Conservation (phyloP, 2,113 vertebrate species). For the Suncus etruscus region DNA sequence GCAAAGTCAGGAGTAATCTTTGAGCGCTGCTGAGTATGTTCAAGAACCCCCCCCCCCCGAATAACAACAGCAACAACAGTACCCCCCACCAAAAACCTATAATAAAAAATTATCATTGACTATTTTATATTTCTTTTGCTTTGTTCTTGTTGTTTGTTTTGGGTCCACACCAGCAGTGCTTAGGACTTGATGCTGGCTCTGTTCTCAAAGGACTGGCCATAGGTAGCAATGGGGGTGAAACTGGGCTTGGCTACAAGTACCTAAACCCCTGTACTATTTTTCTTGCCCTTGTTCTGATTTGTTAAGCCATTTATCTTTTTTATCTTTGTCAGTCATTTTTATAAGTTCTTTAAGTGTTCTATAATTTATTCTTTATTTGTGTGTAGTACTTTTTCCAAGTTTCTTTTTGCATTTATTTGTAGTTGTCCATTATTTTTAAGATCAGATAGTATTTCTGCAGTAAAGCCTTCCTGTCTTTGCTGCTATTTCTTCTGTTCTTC, state of each 20-base stretch:
- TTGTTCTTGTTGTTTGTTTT: too few relatives aligned
- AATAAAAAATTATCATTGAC: neutral
- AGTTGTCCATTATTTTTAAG: conserved; percentile 35
- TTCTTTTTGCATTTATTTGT: conserved; percentile 11
- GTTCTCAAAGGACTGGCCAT: too few relatives aligned
- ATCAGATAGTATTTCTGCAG: neutral
- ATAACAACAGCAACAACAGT: too few relatives aligned
- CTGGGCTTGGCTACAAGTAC: too few relatives aligned
- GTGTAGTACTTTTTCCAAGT: neutral
- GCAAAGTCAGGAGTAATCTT: too few relatives aligned
- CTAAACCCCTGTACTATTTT: too few relatives aligned
- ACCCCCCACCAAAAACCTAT: too few relatives aligned
- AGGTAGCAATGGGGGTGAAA: too few relatives aligned
- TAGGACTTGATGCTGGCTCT: too few relatives aligned
- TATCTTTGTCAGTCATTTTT: conserved; percentile 34
- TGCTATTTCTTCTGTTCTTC: neutral
- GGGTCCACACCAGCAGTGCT: too few relatives aligned
- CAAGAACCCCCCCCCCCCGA: too few relatives aligned
- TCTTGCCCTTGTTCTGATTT: neutral
- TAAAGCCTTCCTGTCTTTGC: neutral
- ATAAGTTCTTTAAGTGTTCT: conserved; percentile 19
- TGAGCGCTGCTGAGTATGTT: too few relatives aligned
- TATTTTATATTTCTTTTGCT: neutral
- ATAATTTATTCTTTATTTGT: neutral
- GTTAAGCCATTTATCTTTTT: conserved; percentile 33